Base-by-base conservation (phyloP, 2,888 invertebrate genomes). In the Crepidodera aurea region DNA sequence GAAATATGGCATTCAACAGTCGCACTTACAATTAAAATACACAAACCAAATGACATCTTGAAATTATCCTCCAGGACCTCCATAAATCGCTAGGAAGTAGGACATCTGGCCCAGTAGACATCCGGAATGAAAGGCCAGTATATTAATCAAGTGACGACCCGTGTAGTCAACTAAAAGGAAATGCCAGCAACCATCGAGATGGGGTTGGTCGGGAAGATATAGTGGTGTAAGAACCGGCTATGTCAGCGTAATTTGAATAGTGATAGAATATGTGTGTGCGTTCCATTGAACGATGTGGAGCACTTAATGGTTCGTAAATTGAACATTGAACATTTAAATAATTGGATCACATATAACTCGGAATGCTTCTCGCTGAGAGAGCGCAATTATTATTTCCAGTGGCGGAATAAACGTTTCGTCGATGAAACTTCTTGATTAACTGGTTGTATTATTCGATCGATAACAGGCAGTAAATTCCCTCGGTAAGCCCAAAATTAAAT, bases 71-170 rank as follows among this genome's bases (percentile, higher is more conserved):
- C 48, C 34, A 61, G 51, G 61, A 61, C 34, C 54, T 40, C 51
- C 18, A 63, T 63, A 63, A 63, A 63, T 63, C 54, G 55, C 51
- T 16, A 18, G 40, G 62, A 58, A 48, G 46, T 55, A 42, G 63
- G 63, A 58, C 63, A 59, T 59, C 59, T 54, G 63, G 59, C 54
- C 63, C 54, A 29, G 54, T 54, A 51, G 55, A 59, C 54, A 55
- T 59, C 59, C 54, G 59, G 63, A 55, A 51, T 63, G 54, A 59
- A 59, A 63, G 59, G 63, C 54, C 59, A 59, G 59, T 63, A 63
- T 63, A 63, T 63, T 59, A 63, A 63, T 63, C 63, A 63, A 59
- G 63, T 55, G 55, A 63, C 50, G 63, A 59, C 63, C 62, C 62
- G 51, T 51, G 56, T 46, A 57, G 32, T 58, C 57, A 60, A 54